Evolutionary conservation across 2,888 invertebrate genomes (phyloP), one percentile per base, ranked within the genome.

Genomic region (Aromia moschata): DNA sequence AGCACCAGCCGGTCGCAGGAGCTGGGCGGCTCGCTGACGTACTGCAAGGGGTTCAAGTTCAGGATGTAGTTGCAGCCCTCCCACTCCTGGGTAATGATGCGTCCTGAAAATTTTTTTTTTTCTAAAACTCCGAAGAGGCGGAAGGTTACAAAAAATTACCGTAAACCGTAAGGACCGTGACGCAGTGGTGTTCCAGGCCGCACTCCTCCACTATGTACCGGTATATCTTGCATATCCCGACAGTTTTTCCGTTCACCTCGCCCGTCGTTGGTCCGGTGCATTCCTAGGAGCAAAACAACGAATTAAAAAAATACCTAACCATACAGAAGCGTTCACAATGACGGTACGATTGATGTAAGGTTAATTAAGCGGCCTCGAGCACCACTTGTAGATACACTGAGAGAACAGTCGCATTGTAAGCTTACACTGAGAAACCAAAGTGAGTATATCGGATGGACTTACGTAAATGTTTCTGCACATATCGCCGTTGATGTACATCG

Each of bases 41-140:
- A 56, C 41, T 83, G 71, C 10, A 85, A 72, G 1, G 87, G 87
- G 76, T 87, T 87, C 15, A 87, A 72, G 70, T 87, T 85, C 20
- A 88, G 69, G 9, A 86, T 76, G 68, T 85, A 87, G 60, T 79
- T 79, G 56, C 82, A 83, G 56, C 84, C 82, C 5, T 84, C 82
- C 87, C 87, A 88, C 74, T 88, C 86, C 61, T 88, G 86, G 64
- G 83, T 84, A 12, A 89, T 78, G 18, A 86, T 83, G 71, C 83
- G 83, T 45, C 87, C 87, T 74, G 20, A 49, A 68, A 63, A 7
- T 33, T 25, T 25, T 25, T 25, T 5, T 25, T n/a, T n/a, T n/a
- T n/a, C n/a, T n/a, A n/a, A n/a, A n/a, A n/a, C n/a, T n/a, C n/a
- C n/a, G n/a, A n/a, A n/a, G n/a, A n/a, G n/a, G n/a, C n/a, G n/a